Base-by-base conservation (phyloP, 2,113 vertebrate species). In the Ornithorhynchus anatinus region DNA sequence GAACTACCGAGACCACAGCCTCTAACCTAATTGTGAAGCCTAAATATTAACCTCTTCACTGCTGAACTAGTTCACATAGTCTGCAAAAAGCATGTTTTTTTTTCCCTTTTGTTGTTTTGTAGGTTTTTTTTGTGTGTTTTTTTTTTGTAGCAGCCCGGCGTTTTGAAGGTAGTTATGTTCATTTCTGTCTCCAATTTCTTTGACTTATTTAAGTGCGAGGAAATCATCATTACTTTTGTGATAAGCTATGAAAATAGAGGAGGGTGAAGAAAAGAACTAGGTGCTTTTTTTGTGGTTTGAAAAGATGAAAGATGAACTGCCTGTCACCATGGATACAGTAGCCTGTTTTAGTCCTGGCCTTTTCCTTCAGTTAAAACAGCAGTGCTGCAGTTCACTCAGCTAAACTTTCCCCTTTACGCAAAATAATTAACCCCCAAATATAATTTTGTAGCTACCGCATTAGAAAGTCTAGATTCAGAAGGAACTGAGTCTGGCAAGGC, bases 371-470 rank as follows among this genome's bases (percentile, higher is more conserved):
- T 69, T 75, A 67, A 73, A 64, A 40, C 13, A 58, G 43, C 56
- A 60, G 44, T 38, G 53, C 43, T 67, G 27, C 32, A 59, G 59
- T 15, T 20, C 33, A 59, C 10, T 27, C 40, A 35, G 50, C 19
- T 62, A 58, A 52, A 62, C 16, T 52, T 63, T 4, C 27, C 10
- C 19, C 48, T 8, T 36, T 50, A 31, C 19, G 52, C 40, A 57
- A 70, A 59, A 37, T n/a, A 66, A 63, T 68, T 63, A 54, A 25
- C 31, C 51, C 57, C 62, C 25, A 59, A 13, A 61, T 31, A 38
- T 40, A 60, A 64, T 73, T 53, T 68, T 27, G 66, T 54, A 72
- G 48, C 25, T 75, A 68, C 29, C 51, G 59, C 50, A 35, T 25
- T 50, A 25, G 32, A 37, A 75, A 75, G 52, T n/a, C n/a, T n/a